Conservation (phyloP, 2,888 invertebrate genomes). For the Tachystola acroxantha region DNA sequence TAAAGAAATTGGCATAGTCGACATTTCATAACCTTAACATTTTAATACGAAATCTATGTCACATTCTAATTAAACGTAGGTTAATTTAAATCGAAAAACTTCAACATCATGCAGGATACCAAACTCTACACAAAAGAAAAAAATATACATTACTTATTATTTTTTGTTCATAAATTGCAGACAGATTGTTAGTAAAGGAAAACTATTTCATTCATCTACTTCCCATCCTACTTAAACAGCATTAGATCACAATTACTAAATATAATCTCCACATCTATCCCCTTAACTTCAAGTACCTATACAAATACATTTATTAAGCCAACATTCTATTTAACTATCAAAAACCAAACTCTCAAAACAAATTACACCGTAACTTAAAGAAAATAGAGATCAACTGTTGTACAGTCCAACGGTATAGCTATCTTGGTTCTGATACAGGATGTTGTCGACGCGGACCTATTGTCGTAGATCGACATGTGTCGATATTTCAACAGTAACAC, state of each 20-base stretch:
- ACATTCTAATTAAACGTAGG: no score
- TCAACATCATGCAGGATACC: no score
- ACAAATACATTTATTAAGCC: slow-evolving; percentile 31
- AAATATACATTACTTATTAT: no score
- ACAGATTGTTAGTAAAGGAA: no score
- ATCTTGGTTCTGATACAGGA: slow-evolving; percentile 39
- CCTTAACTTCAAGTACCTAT: slow-evolving; percentile 61
- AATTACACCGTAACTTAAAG: slow-evolving; percentile 21
- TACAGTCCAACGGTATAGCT: slow-evolving; percentile 11
- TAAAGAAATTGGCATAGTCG: no score
- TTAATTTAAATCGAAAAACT: no score
- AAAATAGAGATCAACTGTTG: slow-evolving; percentile 12
- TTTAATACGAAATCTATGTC: no score
- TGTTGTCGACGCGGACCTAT: slow-evolving; percentile 45
- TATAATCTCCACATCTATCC: slow-evolving; percentile 59
- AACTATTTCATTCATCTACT: slow-evolving; percentile 17
- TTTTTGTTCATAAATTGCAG: no score
- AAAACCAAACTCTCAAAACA: slow-evolving; percentile 15
- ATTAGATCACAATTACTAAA: slow-evolving; percentile 66
- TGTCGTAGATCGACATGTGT: slow-evolving; percentile 64
- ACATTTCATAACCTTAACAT: no score
- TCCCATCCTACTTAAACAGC: slow-evolving; percentile 43
- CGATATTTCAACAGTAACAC: slow-evolving; percentile 42
- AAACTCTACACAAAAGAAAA: no score
- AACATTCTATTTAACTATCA: slow-evolving; percentile 5